These are phyloP conservation scores for Drosophila diplacantha DNA, from an alignment of 2,888 invertebrate species.

Conservation along the genomic window DNA sequence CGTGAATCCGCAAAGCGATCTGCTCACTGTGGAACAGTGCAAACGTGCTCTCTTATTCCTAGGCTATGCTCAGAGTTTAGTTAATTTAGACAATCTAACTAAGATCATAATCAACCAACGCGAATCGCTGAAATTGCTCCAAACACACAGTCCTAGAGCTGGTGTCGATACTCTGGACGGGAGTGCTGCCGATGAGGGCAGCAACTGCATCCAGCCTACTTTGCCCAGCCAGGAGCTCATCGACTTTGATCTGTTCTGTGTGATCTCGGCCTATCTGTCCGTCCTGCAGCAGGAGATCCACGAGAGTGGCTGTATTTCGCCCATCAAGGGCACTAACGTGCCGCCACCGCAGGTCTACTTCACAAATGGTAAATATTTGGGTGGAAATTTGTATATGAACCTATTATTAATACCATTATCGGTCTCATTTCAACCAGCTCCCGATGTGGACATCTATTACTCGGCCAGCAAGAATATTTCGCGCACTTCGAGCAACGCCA, in stretches of 20 bases:
- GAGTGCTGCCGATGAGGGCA: neutral
- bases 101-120: constrained; percentile 75
- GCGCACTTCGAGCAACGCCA: constrained; percentile 75
- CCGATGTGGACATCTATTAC: constrained; percentile 69
- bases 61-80: constrained; percentile 77
- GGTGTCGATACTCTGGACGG: constrained; percentile 20
- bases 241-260: constrained; percentile 78
- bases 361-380: constrained; percentile 72
- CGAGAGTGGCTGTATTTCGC: constrained; percentile 78
- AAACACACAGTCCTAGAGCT: constrained; percentile 59
- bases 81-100: constrained; percentile 76
- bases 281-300: constrained; percentile 78
- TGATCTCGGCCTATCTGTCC: constrained; percentile 77
- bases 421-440: constrained; percentile 34
- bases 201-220: constrained; percentile 15
- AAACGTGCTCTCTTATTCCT: constrained; percentile 77
- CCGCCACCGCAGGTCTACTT: constrained; percentile 78
- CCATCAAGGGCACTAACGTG: constrained; percentile 78
- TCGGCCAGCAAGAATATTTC: constrained; percentile 74
- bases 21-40: constrained; percentile 77
- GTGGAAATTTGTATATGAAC: accelerated
- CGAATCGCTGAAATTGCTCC: constrained; percentile 69
- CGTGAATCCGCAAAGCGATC: constrained; percentile 74
- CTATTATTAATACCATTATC: neutral
- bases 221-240: constrained; percentile 59